Percentiles rank a stretch among this genome's conserved stretches.
Evolutionary conservation across 2,888 invertebrate species (phyloP).

Genomic region (Oegoconia quadripuncta): DNA sequence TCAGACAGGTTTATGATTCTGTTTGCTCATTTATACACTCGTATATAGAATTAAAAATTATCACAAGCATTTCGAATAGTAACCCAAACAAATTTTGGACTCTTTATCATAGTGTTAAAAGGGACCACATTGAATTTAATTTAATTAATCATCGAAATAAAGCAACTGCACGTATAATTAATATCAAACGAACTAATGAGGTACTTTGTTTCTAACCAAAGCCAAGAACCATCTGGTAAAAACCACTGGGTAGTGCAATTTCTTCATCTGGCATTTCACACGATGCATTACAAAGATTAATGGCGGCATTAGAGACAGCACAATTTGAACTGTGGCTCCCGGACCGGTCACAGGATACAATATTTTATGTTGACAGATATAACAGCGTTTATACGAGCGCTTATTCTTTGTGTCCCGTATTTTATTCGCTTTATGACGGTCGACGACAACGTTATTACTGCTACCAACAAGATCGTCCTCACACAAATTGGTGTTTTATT

Average conservation of each 20-base stretch:
- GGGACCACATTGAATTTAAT: neutral
- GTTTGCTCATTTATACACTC: too few species aligned
- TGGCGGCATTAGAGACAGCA: constrained; percentile 65
- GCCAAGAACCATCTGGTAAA: too few species aligned
- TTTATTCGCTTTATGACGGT: constrained; percentile 79
- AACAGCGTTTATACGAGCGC: constrained; percentile 77
- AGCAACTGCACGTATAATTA: too few species aligned
- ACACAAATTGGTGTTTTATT: constrained; percentile 36
- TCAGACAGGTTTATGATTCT: too few species aligned
- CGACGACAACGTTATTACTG: constrained; percentile 38
- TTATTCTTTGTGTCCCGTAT: constrained; percentile 79
- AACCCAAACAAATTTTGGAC: too few species aligned
- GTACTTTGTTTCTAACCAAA: neutral
- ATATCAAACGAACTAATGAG: too few species aligned
- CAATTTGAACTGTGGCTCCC: constrained; percentile 68
- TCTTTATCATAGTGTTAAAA: neutral
- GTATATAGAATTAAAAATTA: too few species aligned
- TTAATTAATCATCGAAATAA: too few species aligned
- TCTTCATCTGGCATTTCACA: constrained; percentile 64
- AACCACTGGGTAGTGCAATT: constrained; percentile 9
- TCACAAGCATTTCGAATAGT: too few species aligned
- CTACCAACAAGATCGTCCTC: constrained; percentile 17
- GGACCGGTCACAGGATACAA: constrained; percentile 68
- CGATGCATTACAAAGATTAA: constrained; percentile 70
- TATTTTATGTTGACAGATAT: constrained; percentile 79